phyloP scores from a whole-genome alignment of 2,113 vertebrate genomes.

The Nycticebus coucang region DNA sequence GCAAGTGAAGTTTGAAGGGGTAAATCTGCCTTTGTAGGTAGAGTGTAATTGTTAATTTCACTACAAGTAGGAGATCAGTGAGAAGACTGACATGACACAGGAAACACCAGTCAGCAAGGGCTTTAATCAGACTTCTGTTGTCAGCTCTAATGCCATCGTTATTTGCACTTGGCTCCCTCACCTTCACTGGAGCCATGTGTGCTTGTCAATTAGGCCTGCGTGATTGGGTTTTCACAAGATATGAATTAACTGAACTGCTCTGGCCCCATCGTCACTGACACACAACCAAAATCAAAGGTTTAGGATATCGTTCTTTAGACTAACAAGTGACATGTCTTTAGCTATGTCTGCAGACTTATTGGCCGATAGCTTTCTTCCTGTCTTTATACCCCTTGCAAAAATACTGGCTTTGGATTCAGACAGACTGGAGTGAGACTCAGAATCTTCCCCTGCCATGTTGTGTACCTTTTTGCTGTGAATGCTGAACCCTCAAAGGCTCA shows the following conservation, averaged over 20 bases:
- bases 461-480: background rate
- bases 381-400: background rate
- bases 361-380: background rate
- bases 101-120: background rate
- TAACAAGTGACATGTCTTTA: background rate
- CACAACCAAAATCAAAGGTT: background rate
- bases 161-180: background rate
- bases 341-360: background rate
- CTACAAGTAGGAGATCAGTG: background rate
- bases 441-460: background rate
- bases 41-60: constrained; percentile 6
- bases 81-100: background rate
- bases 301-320: background rate
- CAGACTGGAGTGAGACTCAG: background rate
- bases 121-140: background rate
- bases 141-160: background rate
- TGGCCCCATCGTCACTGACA: background rate
- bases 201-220: background rate
- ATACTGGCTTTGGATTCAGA: background rate
- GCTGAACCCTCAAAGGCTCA: background rate
- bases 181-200: background rate
- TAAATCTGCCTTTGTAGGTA: background rate
- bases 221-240: constrained; percentile 22
- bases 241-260: background rate
- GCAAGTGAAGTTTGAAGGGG: constrained; percentile 2